phyloP scores from a whole-genome alignment of 2,888 invertebrate species.

The Trissonchulus sp. region DNA sequence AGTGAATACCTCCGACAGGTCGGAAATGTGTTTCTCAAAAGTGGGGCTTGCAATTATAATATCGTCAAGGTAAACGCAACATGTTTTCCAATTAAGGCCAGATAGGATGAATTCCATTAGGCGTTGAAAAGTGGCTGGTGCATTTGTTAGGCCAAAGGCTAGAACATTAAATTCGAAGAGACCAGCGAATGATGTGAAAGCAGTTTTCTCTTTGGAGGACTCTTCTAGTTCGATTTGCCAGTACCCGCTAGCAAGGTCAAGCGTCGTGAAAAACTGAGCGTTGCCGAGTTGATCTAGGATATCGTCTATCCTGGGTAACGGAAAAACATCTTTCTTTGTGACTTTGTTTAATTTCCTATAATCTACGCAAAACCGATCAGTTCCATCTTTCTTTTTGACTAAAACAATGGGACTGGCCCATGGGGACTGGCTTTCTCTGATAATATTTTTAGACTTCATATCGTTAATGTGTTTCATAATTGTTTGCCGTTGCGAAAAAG shows the following conservation, averaged over 20 bases:
- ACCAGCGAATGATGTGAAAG: conserved; percentile 23
- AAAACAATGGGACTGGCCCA: conserved; percentile 6
- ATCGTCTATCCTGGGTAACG: conserved; percentile 11
- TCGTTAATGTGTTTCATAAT: not conserved
- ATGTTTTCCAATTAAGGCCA: not conserved
- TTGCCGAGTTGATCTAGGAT: not conserved
- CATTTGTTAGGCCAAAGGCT: not conserved
- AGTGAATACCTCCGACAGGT: conserved; percentile 34
- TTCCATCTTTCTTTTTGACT: not conserved
- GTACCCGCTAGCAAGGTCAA: no score
- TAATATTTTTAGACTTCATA: no score
- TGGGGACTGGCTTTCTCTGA: not conserved
- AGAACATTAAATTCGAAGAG: conserved; percentile 33
- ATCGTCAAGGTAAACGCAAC: conserved; percentile 36
- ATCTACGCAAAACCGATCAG: conserved; percentile 5
- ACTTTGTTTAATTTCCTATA: conserved; percentile 2
- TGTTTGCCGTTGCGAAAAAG: not conserved
- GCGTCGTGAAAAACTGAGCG: no score
- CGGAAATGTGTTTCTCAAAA: conserved; percentile 32
- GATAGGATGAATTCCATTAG: not conserved
- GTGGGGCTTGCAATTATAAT: conserved; percentile 31
- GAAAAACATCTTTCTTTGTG: not conserved
- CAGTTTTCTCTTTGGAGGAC: not conserved
- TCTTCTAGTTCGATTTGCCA: conserved; percentile 10
- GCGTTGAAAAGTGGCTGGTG: not conserved